These are phyloP conservation scores for Drosophila ustulata DNA, from an alignment of 2,888 invertebrate genomes.

Conservation along the genomic window DNA sequence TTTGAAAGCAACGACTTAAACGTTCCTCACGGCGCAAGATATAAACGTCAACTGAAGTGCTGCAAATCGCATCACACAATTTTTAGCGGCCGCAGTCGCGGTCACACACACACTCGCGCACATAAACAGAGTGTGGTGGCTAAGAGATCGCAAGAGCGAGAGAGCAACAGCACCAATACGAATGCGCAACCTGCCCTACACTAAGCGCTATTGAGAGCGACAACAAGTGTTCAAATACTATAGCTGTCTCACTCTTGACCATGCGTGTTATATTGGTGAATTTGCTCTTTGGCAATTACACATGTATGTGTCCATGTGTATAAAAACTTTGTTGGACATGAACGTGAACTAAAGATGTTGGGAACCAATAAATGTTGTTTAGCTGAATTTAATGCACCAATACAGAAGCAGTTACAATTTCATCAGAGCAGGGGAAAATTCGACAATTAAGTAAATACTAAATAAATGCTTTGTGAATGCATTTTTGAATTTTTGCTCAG, in stretches of 20 bases:
- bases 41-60: slow-evolving; percentile 9
- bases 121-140: not conserved
- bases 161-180: slow-evolving; percentile 18
- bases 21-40: slow-evolving; percentile 22
- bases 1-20: slow-evolving; percentile 9
- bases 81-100: not conserved
- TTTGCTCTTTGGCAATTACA: slow-evolving; percentile 52
- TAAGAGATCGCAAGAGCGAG: slow-evolving; percentile 25
- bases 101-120: not conserved
- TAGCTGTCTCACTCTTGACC: slow-evolving; percentile 40
- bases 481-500: not conserved
- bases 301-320: slow-evolving; percentile 16
- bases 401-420: slow-evolving; percentile 55
- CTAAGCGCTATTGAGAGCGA: slow-evolving; percentile 10
- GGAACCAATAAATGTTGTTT: slow-evolving; percentile 34
- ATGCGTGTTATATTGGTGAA: slow-evolving; percentile 2
- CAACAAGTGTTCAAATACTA: slow-evolving; percentile 50
- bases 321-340: slow-evolving; percentile 24
- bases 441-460: slow-evolving; percentile 11
- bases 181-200: slow-evolving; percentile 37
- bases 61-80: not conserved
- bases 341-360: slow-evolving; percentile 11
- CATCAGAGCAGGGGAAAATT: slow-evolving; percentile 55
- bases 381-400: slow-evolving; percentile 51
- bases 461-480: not conserved